Base-by-base conservation (phyloP, 2,113 vertebrate species). In the Vireo altiloquus region DNA sequence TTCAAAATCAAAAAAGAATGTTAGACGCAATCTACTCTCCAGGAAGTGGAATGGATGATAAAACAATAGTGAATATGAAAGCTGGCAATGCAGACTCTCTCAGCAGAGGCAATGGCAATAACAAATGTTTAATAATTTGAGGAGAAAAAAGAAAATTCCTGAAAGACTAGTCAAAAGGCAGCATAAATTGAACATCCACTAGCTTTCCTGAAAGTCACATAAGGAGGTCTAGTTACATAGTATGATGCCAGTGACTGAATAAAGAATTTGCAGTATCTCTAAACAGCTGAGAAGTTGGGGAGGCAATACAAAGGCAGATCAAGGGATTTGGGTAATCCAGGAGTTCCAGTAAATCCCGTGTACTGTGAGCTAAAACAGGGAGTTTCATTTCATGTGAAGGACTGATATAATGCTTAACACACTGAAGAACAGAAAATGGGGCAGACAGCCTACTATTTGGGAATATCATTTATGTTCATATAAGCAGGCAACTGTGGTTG, bases 61-160 rank as follows among this genome's bases (percentile, higher is more conserved):
- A 90, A 96, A 92, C 90, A 94, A 96, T 33, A 92, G 54, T 0
- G 4, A 85, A 52, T 87, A 80, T 63, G 87, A 94, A 91, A 96
- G 93, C 52, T 91, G 90, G 94, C 86, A 94, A 90, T 78, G 79
- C 59, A 20, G 33, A 75, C 50, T 65, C 65, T 74, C 61, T 74
- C 66, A 52, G 79, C 46, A 86, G 75, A 91, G 78, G 71, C 13
- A 2, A 75, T 3, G 40, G 71, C 79, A 96, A 30, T 75, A 92
- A 94, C 57, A 83, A 39, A 92, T 83, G 59, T 86, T 93, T 92
- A 94, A 93, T 95, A 92, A 95, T 78, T 59, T 89, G 59, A 72
- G 42, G 30, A 90, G 75, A 65, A 90, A 81, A 82, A 91, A 79
- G 61, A 85, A 79, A 94, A 82, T 87, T 89, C 78, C 84, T 96